A percentile compares a stretch with the other conserved stretches of the same genome.
Conservation (phyloP, 2,797 vertebrate genomes). For the Melopsittacus undulatus region DNA sequence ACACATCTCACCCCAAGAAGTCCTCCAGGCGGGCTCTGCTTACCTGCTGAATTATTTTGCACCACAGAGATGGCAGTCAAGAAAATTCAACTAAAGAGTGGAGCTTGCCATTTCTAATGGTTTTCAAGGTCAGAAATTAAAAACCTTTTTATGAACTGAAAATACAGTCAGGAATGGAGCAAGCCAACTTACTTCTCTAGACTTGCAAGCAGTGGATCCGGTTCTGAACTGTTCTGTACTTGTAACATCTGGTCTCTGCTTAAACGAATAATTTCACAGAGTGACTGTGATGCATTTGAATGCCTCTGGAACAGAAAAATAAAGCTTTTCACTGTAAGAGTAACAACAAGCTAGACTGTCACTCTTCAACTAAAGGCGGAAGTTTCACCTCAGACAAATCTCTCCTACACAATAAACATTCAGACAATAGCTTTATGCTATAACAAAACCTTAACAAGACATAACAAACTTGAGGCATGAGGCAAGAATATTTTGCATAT, state of each 20-base stretch:
- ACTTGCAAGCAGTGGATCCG: conserved; percentile 94
- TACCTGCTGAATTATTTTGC: not conserved
- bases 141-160: not conserved
- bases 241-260: conserved; percentile 99
- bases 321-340: not conserved
- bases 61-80: not conserved
- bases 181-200: conserved; percentile 90
- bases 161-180: not conserved
- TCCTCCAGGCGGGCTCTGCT: not conserved
- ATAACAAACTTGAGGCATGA: not conserved
- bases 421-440: not conserved
- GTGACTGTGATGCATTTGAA: conserved; percentile 97
- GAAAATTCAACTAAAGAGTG: not conserved
- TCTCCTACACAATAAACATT: not conserved
- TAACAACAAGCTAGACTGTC: not conserved
- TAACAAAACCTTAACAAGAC: not conserved
- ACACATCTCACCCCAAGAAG: not conserved
- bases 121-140: not conserved
- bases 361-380: not conserved
- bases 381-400: not conserved
- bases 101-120: not conserved
- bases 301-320: conserved; percentile 84
- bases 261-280: conserved; percentile 98
- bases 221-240: conserved; percentile 93
- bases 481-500: not conserved